These are phyloP conservation scores for Alloplasta piceator DNA, from an alignment of 2,888 invertebrate genomes.

Conservation along the genomic window DNA sequence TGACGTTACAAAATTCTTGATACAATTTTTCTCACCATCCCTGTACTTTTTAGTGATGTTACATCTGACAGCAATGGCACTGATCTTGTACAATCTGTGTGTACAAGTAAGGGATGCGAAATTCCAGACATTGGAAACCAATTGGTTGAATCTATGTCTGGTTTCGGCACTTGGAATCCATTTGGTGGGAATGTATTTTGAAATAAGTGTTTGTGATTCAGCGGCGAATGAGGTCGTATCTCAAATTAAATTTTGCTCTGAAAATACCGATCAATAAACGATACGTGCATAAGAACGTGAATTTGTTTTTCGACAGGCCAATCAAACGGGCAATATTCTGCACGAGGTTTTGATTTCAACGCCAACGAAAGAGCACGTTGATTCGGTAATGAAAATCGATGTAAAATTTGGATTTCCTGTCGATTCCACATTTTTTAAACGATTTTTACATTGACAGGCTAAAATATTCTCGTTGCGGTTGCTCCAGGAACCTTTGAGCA, in stretches of 20 bases:
- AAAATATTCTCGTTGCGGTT: conserved; percentile 53
- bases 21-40: conserved; percentile 24
- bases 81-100: conserved; percentile 30
- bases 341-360: conserved; percentile 47
- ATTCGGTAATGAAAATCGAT: conserved; percentile 28
- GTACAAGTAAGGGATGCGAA: conserved; percentile 10
- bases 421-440: not conserved
- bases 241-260: not conserved
- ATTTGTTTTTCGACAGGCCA: conserved; percentile 31
- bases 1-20: conserved; percentile 13
- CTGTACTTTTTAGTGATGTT: conserved; percentile 32
- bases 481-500: conserved; percentile 50
- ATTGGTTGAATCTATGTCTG: not conserved
- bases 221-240: conserved; percentile 41
- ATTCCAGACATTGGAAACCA: not conserved
- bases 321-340: conserved; percentile 53
- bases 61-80: conserved; percentile 23
- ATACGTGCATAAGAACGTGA: no score
- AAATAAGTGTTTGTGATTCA: conserved; percentile 35
- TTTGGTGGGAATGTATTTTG: conserved; percentile 12
- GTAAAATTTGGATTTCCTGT: not conserved
- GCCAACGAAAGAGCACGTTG: conserved; percentile 15
- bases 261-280: not conserved
- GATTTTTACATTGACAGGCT: conserved; percentile 22
- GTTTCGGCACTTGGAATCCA: conserved; percentile 40